Percentiles rank a stretch among this genome's conserved stretches.
Evolutionary conservation across 2,113 vertebrate species (phyloP).

Genomic region (Gopherus flavomarginatus): DNA sequence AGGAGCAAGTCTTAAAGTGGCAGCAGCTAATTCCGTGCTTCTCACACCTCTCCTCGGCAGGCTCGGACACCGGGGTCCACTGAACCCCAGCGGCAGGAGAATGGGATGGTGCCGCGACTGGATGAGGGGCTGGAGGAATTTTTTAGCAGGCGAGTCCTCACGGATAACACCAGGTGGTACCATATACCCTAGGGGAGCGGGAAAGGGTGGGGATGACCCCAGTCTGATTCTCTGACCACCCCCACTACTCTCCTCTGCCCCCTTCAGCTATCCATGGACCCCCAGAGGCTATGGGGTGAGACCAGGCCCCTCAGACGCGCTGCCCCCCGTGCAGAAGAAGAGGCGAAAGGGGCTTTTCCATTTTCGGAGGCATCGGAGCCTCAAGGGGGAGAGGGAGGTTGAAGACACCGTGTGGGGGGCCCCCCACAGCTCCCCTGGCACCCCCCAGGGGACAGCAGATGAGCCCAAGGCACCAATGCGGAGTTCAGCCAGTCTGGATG

Average conservation of each 20-base stretch:
- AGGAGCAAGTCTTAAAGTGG: not conserved
- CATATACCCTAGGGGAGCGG: no score
- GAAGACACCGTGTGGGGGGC: slow-evolving; percentile 57
- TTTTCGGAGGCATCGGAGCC: slow-evolving; percentile 73
- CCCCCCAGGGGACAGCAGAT: slow-evolving; percentile 48
- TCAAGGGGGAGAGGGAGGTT: slow-evolving; percentile 68
- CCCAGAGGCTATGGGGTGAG: slow-evolving; percentile 44
- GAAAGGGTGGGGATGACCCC: not conserved
- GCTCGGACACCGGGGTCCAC: slow-evolving; percentile 25
- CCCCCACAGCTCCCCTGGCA: slow-evolving; percentile 64
- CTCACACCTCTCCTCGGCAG: slow-evolving; percentile 22
- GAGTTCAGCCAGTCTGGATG: not conserved
- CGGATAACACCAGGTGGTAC: slow-evolving; percentile 83
- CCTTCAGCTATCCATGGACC: slow-evolving; percentile 67
- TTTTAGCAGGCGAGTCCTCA: slow-evolving; percentile 89
- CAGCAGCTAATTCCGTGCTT: not conserved
- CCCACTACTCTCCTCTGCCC: not conserved
- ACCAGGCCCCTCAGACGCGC: slow-evolving; percentile 44
- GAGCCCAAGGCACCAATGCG: slow-evolving; percentile 24
- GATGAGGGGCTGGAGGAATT: slow-evolving; percentile 92
- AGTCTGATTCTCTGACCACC: not conserved
- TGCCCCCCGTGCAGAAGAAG: slow-evolving; percentile 74
- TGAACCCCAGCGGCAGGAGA: slow-evolving; percentile 78
- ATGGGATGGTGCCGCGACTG: slow-evolving; percentile 83
- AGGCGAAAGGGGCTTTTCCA: slow-evolving; percentile 76